Percentiles rank a stretch among this genome's conserved stretches.
phyloP scores from a whole-genome alignment of 2,797 vertebrate genomes.

The Diplodus puntazzo region DNA sequence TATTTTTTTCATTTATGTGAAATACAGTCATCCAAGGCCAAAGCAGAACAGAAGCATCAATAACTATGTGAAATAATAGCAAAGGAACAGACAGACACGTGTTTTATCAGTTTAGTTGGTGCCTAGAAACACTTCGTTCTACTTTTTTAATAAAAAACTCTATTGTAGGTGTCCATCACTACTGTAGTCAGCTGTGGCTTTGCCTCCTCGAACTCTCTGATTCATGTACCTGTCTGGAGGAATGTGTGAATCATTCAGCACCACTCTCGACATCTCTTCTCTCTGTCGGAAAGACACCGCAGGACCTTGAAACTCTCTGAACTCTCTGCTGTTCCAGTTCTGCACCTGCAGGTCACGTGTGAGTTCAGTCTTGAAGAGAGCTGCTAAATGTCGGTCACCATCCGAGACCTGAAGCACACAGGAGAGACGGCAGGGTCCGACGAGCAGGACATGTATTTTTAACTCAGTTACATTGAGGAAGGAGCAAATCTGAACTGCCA shows the following conservation, averaged over 20 bases:
- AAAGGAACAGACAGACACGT: no score
- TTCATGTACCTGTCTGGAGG: neutral
- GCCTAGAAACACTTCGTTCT: no score
- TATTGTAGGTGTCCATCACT: no score
- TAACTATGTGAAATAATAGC: no score
- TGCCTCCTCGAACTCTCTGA: neutral
- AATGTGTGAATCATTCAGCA: neutral
- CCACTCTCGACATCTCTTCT: neutral
- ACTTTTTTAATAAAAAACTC: no score
- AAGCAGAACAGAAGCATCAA: no score
- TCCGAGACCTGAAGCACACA: neutral
- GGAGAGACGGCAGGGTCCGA: no score
- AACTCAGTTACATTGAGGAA: neutral
- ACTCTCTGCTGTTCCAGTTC: neutral
- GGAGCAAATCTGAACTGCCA: neutral
- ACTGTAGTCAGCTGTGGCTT: neutral
- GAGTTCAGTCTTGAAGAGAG: neutral
- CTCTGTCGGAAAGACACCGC: neutral
- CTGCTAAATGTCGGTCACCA: neutral
- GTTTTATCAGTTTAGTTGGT: no score
- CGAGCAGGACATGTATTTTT: neutral
- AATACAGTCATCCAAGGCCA: no score
- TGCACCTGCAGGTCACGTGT: neutral
- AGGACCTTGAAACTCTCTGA: neutral
- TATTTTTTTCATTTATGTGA: no score